Percentiles rank a stretch among this genome's conserved stretches.
These are phyloP conservation scores for Lytechinus variegatus DNA, from an alignment of 35 echinoderm and acorn worm species.

Conservation along the genomic window DNA sequence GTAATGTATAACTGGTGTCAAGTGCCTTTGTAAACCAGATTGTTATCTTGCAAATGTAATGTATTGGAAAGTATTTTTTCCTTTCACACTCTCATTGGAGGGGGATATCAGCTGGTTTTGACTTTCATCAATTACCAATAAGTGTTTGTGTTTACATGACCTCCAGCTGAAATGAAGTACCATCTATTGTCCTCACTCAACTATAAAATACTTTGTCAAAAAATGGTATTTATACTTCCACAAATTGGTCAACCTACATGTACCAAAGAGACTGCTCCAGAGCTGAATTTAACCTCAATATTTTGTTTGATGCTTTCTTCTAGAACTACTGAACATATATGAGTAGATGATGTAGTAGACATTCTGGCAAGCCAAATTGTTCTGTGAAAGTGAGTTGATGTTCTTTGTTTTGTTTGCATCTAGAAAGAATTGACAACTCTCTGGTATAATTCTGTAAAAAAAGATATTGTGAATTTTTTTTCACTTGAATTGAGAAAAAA, in stretches of 20 bases:
- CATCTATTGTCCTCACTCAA: no score
- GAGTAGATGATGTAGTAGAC: neutral
- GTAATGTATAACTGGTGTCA: neutral
- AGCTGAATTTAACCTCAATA: neutral
- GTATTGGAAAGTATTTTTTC: no score
- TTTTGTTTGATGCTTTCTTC: neutral
- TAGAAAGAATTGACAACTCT: neutral
- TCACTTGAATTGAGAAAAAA: neutral
- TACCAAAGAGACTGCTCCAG: neutral
- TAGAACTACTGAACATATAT: neutral
- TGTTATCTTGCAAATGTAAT: neutral
- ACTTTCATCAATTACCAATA: no score
- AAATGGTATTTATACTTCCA: neutral
- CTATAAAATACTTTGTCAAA: no score
- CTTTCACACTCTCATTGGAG: no score
- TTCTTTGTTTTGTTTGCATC: no score
- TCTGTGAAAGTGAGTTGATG: neutral
- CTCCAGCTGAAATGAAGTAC: no score
- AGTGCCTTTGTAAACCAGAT: neutral
- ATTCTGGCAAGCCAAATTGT: neutral
- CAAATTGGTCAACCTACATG: neutral
- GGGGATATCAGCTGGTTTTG: no score
- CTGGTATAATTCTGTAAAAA: neutral
- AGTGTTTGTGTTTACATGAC: no score
- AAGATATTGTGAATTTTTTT: neutral